Evolutionary conservation across 1,140 invertebrate genomes (phyloP).

Genomic region (Drosophila novamexicana): DNA sequence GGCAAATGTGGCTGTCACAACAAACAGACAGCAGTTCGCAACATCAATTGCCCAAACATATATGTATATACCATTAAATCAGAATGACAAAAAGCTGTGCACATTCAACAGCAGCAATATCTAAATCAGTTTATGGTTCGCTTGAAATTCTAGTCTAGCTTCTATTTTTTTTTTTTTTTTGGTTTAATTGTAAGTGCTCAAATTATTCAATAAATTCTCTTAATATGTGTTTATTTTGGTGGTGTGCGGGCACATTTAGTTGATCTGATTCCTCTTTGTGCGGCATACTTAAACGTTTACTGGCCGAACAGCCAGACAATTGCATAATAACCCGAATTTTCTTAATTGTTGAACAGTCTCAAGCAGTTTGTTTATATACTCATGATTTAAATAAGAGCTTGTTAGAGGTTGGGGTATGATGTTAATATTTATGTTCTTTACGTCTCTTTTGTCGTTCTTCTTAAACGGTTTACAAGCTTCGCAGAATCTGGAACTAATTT

Average conservation of each 20-base stretch:
- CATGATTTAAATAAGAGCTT: no score
- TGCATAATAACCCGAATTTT: neutral
- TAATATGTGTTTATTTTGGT: neutral
- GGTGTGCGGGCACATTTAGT: neutral
- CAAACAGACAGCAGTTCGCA: neutral
- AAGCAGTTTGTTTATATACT: no score
- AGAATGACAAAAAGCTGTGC: no score
- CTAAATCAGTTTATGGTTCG: neutral
- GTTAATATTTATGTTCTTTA: no score
- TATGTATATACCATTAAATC: neutral
- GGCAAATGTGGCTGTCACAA: slow-evolving; percentile 1
- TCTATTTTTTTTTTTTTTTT: neutral
- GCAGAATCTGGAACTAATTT: no score
- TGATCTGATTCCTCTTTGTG: neutral
- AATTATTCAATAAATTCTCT: slow-evolving; percentile 2
- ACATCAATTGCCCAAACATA: neutral
- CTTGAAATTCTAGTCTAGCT: neutral
- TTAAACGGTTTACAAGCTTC: no score
- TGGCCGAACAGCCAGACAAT: neutral
- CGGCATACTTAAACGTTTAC: neutral
- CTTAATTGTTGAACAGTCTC: neutral
- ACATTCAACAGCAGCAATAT: neutral
- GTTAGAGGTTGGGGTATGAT: no score
- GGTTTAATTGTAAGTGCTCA: neutral
- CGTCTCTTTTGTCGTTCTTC: no score